Conservation (phyloP, 2,888 invertebrate genomes). For the Torymus texanus region DNA sequence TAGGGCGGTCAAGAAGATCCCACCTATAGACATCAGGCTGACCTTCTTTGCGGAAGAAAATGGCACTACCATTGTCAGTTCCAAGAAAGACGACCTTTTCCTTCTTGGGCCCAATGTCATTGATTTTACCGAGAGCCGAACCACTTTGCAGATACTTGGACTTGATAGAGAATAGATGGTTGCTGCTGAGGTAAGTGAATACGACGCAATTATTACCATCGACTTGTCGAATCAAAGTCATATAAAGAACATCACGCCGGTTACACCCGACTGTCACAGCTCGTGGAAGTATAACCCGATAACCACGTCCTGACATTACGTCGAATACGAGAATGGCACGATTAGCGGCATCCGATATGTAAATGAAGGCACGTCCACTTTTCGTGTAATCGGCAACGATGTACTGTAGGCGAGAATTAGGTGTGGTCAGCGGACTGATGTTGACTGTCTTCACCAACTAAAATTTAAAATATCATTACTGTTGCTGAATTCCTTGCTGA, state of each 20-base stretch:
- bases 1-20: conserved; percentile 77
- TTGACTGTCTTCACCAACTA: conserved; percentile 75
- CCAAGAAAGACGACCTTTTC: conserved; percentile 79
- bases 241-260: conserved; percentile 78
- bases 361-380: conserved; percentile 79
- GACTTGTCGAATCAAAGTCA: conserved; percentile 80
- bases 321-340: conserved; percentile 78
- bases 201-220: conserved; percentile 79
- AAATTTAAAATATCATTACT: too few species aligned
- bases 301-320: conserved; percentile 74
- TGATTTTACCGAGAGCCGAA: conserved; percentile 76
- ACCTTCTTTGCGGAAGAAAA: conserved; percentile 80
- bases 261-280: too few species aligned
- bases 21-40: conserved; percentile 79
- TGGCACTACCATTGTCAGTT: conserved; percentile 79
- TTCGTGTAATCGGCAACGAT: conserved; percentile 81
- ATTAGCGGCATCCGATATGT: conserved; percentile 72
- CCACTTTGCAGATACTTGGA: conserved; percentile 80
- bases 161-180: conserved; percentile 80
- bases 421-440: conserved; percentile 76
- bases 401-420: conserved; percentile 81
- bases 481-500: too few species aligned
- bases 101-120: conserved; percentile 79
- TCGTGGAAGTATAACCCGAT: conserved; percentile 78
- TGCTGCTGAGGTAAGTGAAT: conserved; percentile 81